Conservation (phyloP, 2,888 invertebrate genomes). For the Polymixis lichenea region DNA sequence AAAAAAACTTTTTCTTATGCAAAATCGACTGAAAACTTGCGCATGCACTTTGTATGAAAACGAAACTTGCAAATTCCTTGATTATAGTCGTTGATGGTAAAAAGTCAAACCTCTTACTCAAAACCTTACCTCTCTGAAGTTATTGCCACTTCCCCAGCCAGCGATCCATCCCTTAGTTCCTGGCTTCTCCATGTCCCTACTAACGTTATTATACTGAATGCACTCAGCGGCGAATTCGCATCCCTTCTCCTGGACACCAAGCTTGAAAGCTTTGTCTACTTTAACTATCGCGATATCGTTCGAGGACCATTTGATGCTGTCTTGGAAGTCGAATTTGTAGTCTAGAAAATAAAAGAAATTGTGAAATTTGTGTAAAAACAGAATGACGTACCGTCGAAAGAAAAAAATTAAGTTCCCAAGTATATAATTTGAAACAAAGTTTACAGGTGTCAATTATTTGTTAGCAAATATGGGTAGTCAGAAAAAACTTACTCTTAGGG, state of each 20-base stretch:
- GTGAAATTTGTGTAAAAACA: not conserved
- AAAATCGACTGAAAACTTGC: no score
- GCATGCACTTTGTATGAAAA: no score
- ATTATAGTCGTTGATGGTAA: no score
- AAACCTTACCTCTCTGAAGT: slow-evolving; percentile 83
- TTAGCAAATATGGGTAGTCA: not conserved
- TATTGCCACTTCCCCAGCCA: slow-evolving; percentile 87
- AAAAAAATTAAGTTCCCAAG: not conserved
- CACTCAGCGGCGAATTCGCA: slow-evolving; percentile 82
- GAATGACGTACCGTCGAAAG: no score
- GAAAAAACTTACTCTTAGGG: slow-evolving; percentile 83
- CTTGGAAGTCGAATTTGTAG: slow-evolving; percentile 88
- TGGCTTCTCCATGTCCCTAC: slow-evolving; percentile 84
- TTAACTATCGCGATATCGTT: slow-evolving; percentile 88
- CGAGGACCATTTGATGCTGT: slow-evolving; percentile 88
- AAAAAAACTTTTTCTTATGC: no score
- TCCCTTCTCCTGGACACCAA: slow-evolving; percentile 81
- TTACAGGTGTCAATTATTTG: not conserved
- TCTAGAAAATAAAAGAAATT: slow-evolving; percentile 69
- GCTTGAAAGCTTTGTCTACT: slow-evolving; percentile 84
- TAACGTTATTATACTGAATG: slow-evolving; percentile 83
- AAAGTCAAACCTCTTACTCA: no score
- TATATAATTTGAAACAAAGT: not conserved
- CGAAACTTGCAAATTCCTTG: no score
- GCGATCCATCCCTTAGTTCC: slow-evolving; percentile 85